Evolutionary conservation across 1,140 invertebrate genomes (phyloP), one percentile per base, ranked within the genome.

Genomic region (Globodera ellingtonae): DNA sequence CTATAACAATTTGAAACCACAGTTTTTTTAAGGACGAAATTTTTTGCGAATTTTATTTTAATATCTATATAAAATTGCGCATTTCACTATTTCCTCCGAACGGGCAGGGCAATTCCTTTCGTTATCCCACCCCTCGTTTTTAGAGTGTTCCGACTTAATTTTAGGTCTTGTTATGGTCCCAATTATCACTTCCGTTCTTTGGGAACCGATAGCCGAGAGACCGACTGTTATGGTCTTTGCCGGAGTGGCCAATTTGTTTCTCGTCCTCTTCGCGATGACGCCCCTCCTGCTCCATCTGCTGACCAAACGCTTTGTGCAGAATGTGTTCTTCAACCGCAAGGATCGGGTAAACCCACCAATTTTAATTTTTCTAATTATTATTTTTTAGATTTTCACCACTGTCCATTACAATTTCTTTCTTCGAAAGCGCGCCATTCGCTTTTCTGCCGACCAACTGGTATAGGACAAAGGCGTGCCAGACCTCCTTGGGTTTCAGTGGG

Each of bases 391-490:
- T 0, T 87, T 84, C 62, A 88, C 86, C 35, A 84, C 80, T 9
- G 82, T 89, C 35, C 86, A 87, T 65, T 87, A 87, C 79, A 87
- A 87, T 44, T 87, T 87, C 70, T 74, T 87, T 15, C 76, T 87
- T 47, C 80, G 78, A 75, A 86, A 89, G 66, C 47, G 75, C 50
- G 86, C 87, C 6, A 62, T 88, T 13, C 79, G 75, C 21, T 87
- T 87, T 67, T 44, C 75, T 44, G 75, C 86, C 24, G 69, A 79
- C 5, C 83, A 87, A 59, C 79, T 87, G 24, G 80, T 84, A 35
- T 15, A 66, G 8, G 13, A 47, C 10, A 69, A 18, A 24, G n/a
- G 24, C 24, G 24, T 24, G 24, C 24, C 24, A 24, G 24, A 24
- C 24, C 24, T 24, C 24, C 24, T 24, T 24, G 24, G 18, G 18